phyloP scores from a whole-genome alignment of 2,888 invertebrate species.

The Scaptodrosophila latifasciaeformis region DNA sequence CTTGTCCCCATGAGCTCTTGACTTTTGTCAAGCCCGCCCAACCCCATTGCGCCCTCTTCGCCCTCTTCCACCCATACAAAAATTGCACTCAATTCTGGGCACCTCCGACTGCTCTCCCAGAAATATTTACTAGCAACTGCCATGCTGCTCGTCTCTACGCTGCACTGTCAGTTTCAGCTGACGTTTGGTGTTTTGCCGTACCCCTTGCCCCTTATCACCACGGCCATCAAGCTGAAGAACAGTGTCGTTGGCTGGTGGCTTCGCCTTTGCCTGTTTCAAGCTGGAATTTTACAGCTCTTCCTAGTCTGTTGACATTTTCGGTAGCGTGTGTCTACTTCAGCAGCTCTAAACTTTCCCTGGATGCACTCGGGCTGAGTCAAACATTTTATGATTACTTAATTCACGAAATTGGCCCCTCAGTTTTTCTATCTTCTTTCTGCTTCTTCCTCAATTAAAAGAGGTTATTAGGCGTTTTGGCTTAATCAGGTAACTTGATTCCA shows the following conservation, averaged over 20 bases:
- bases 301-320: no score
- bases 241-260: slow-evolving; percentile 27
- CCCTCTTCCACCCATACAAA: slow-evolving; percentile 2
- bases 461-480: no score
- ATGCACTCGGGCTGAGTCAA: no score
- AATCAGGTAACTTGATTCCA: no score
- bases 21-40: slow-evolving; percentile 63
- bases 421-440: no score
- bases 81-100: slow-evolving; percentile 5
- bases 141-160: slow-evolving; percentile 19
- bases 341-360: no score
- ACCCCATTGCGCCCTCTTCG: no score
- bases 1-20: slow-evolving; percentile 52
- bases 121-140: slow-evolving; percentile 4
- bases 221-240: slow-evolving; percentile 24
- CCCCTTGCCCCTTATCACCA: slow-evolving; percentile 31
- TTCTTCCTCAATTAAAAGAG: no score
- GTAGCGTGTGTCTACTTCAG: no score
- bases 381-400: no score
- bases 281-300: no score
- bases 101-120: slow-evolving; percentile 23
- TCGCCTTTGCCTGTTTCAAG: slow-evolving; percentile 33
- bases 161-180: slow-evolving; percentile 68
- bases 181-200: slow-evolving; percentile 54
- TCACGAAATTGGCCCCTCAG: no score